phyloP scores from a whole-genome alignment of 2,888 invertebrate species.

The Psylliodes chrysocephalus region DNA sequence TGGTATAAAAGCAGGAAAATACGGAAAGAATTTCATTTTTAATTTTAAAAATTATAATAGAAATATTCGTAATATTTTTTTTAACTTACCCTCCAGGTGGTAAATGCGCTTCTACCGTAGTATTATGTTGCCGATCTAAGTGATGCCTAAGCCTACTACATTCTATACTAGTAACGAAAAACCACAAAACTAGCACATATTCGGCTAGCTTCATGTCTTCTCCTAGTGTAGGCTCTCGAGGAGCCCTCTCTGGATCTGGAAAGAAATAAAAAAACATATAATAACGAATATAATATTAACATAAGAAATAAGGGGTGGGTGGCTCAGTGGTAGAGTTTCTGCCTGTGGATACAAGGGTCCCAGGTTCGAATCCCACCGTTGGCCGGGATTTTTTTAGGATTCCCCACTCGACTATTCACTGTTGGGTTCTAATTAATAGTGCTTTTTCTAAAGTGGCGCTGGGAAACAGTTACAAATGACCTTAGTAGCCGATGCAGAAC shows the following conservation, averaged over 20 bases:
- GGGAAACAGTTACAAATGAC: too few relatives aligned
- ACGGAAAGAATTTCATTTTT: too few relatives aligned
- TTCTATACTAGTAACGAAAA: conserved; percentile 37
- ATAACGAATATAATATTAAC: background rate
- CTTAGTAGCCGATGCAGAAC: too few relatives aligned
- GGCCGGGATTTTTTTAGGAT: too few relatives aligned
- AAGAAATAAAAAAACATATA: conserved; percentile 20
- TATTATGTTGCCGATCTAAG: conserved; percentile 40
- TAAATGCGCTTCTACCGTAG: conserved; percentile 42
- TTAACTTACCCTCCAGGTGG: conserved; percentile 53
- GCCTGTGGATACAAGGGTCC: too few relatives aligned
- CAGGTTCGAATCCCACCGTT: too few relatives aligned
- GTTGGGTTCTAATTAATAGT: too few relatives aligned
- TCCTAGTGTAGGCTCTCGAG: conserved; percentile 32
- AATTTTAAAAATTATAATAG: background rate
- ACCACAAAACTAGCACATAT: conserved; percentile 41
- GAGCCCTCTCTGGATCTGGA: conserved; percentile 32
- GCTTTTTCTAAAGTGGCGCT: too few relatives aligned
- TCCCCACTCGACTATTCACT: too few relatives aligned
- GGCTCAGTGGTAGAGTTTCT: too few relatives aligned
- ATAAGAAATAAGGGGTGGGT: too few relatives aligned
- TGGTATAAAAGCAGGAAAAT: too few relatives aligned
- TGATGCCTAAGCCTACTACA: conserved; percentile 38
- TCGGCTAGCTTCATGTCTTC: conserved; percentile 40
- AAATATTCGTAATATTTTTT: background rate